Evolutionary conservation across 1,140 invertebrate species (phyloP).

Genomic region (Carcinoscorpius rotundicauda): DNA sequence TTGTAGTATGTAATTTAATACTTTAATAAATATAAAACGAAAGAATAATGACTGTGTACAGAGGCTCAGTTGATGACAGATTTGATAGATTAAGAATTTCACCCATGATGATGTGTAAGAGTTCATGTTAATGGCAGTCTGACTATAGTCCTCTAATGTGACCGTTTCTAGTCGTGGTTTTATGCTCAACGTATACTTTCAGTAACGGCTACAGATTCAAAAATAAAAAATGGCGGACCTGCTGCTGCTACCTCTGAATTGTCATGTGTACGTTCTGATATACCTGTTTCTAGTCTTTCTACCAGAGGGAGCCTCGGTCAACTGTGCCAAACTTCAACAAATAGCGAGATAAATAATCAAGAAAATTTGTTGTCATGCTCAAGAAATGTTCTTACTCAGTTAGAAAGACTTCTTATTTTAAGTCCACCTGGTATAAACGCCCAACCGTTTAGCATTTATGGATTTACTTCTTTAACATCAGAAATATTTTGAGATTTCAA

Average conservation of each 20-base stretch:
- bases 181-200: constrained; percentile 24
- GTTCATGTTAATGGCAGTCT: too few species aligned
- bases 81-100: too few species aligned
- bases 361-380: not conserved
- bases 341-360: not conserved
- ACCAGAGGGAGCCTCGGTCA: constrained; percentile 10
- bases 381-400: not conserved
- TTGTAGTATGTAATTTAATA: too few species aligned
- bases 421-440: constrained; percentile 6
- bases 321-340: constrained; percentile 1
- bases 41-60: too few species aligned
- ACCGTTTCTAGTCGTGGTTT: not conserved
- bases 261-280: constrained; percentile 19
- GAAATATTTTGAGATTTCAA: not conserved
- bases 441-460: constrained; percentile 17
- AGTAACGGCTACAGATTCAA: constrained; percentile 7
- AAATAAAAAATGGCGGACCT: constrained; percentile 11
- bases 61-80: too few species aligned
- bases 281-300: constrained; percentile 13
- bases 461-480: constrained; percentile 6
- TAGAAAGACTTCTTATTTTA: constrained; percentile 3
- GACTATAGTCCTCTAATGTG: too few species aligned
- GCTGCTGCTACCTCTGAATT: constrained; percentile 21
- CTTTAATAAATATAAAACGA: too few species aligned
- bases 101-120: too few species aligned